Evolutionary conservation across 2,113 vertebrate species (phyloP).

Genomic region (Tachuris rubrigastra): DNA sequence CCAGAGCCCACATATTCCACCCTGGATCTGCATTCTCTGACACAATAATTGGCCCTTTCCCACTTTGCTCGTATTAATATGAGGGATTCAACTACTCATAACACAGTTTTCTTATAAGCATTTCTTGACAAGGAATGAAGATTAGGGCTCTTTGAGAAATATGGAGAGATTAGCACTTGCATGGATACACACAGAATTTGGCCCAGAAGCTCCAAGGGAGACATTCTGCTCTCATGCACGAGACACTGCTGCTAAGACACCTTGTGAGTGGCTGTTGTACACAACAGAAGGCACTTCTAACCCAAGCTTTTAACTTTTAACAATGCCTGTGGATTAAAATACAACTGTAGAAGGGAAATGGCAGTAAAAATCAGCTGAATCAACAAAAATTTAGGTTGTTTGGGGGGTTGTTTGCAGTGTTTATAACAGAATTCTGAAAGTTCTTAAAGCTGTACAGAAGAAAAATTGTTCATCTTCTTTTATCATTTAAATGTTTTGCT

Average conservation of each 20-base stretch:
- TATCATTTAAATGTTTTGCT: neutral
- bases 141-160: neutral
- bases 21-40: neutral
- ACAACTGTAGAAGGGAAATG: neutral
- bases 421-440: neutral
- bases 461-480: neutral
- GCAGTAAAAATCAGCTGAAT: neutral
- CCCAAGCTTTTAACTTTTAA: neutral
- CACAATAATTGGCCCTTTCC: neutral
- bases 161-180: neutral
- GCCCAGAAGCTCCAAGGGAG: neutral
- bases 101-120: neutral
- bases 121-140: neutral
- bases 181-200: neutral
- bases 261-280: neutral
- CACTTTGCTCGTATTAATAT: neutral
- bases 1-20: neutral
- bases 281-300: neutral
- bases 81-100: neutral
- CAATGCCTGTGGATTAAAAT: neutral
- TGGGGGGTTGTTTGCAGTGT: neutral
- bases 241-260: neutral
- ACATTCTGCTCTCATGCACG: neutral
- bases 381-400: neutral
- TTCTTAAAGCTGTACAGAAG: neutral